phyloP scores from a whole-genome alignment of 2,888 invertebrate genomes.

The Calameuta pallipes region DNA sequence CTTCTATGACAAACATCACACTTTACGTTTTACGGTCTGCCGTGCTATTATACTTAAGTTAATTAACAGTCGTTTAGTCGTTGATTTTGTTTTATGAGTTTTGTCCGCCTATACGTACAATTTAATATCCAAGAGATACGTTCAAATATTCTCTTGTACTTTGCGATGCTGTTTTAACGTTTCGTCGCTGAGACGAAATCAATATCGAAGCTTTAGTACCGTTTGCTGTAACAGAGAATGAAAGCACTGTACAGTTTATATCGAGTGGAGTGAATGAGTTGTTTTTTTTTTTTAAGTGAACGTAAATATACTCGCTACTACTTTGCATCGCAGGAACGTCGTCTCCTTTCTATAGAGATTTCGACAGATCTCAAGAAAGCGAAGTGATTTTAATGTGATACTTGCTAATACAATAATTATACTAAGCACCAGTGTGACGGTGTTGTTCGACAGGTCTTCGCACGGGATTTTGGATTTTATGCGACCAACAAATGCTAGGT shows the following conservation, averaged over 20 bases:
- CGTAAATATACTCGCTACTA: neutral
- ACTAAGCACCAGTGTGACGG: slow-evolving; percentile 52
- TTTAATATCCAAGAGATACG: neutral
- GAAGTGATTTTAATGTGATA: slow-evolving; percentile 1
- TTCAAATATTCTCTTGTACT: neutral
- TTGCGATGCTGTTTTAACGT: neutral
- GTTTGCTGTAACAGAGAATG: neutral
- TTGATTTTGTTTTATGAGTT: neutral
- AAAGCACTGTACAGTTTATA: neutral
- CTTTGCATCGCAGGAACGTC: neutral
- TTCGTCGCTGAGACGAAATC: neutral
- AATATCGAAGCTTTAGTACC: neutral
- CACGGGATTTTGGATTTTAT: slow-evolving; percentile 58
- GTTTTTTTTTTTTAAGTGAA: neutral
- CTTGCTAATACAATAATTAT: slow-evolving; percentile 46
- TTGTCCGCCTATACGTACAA: neutral
- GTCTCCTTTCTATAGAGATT: neutral
- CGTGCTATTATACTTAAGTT: slow-evolving; percentile 1
- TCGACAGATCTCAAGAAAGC: neutral
- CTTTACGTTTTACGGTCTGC: slow-evolving; percentile 31
- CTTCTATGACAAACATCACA: slow-evolving; percentile 36
- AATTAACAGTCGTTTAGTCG: neutral
- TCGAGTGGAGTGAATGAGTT: neutral
- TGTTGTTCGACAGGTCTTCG: slow-evolving; percentile 60
- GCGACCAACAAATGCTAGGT: slow-evolving; percentile 57